Evolutionary conservation across 2,113 vertebrate genomes (phyloP).

Genomic region (Notechis scutatus): DNA sequence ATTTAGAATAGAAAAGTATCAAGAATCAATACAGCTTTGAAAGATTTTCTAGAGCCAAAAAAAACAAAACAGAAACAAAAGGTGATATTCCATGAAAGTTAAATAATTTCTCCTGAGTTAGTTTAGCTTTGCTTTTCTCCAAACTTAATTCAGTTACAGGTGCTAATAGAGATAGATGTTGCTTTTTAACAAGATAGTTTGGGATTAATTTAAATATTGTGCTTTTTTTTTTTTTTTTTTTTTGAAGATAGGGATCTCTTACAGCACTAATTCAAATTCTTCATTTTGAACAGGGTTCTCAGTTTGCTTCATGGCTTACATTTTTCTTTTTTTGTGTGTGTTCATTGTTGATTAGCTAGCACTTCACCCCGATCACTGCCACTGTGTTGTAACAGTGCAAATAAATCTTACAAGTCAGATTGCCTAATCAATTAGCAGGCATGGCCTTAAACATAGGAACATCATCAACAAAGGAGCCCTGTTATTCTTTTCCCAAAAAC

Average conservation of each 20-base stretch:
- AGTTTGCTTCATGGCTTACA: slow-evolving; percentile 44
- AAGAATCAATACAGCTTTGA: slow-evolving; percentile 60
- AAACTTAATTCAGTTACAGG: slow-evolving; percentile 66
- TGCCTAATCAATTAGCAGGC: slow-evolving; percentile 30
- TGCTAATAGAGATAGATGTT: slow-evolving; percentile 68
- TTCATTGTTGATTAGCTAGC: slow-evolving; percentile 50
- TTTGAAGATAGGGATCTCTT: slow-evolving; percentile 56
- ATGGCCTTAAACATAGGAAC: background rate
- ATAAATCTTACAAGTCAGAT: slow-evolving; percentile 29
- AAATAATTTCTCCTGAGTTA: slow-evolving; percentile 63
- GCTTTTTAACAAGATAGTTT: slow-evolving; percentile 65
- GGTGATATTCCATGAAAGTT: slow-evolving; percentile 66
- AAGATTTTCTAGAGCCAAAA: slow-evolving; percentile 64
- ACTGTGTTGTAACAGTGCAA: slow-evolving; percentile 17
- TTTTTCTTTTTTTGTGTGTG: slow-evolving; percentile 34
- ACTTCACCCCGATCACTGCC: slow-evolving; percentile 44
- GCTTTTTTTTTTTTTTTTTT: slow-evolving; percentile 14
- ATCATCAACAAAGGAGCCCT: background rate
- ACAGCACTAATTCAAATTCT: slow-evolving; percentile 57
- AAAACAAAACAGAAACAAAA: slow-evolving; percentile 23
- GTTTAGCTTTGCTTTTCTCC: slow-evolving; percentile 61
- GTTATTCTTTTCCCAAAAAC: background rate
- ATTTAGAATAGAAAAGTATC: slow-evolving; percentile 72
- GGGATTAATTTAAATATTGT: slow-evolving; percentile 56
- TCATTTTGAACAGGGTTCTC: slow-evolving; percentile 42